Conservation (phyloP, 2,888 invertebrate genomes). For the Drosophila rubida region DNA sequence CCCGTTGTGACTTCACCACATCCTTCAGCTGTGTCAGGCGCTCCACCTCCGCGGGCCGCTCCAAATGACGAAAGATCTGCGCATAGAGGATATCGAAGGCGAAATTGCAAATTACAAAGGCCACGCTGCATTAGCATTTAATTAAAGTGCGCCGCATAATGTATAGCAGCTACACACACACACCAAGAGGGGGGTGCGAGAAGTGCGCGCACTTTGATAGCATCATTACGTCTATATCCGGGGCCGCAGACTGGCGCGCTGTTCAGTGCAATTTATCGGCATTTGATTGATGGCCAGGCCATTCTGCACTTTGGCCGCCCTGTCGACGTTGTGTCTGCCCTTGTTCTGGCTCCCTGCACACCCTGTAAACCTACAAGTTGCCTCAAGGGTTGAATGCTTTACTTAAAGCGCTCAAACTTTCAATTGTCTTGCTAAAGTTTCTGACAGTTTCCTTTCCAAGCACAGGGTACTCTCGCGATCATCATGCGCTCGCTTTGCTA, state of each 20-base stretch:
- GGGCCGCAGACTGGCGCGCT: not conserved
- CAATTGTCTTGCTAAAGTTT: no score
- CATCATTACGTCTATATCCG: constrained; percentile 24
- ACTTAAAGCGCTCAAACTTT: no score
- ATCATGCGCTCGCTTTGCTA: not conserved
- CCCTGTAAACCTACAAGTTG: constrained; percentile 6
- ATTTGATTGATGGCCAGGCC: constrained; percentile 48
- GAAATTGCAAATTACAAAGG: constrained; percentile 36
- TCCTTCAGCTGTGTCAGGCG: constrained; percentile 88
- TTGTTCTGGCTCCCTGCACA: constrained; percentile 9
- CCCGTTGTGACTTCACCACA: constrained; percentile 87
- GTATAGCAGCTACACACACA: no score
- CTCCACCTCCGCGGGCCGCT: constrained; percentile 91
- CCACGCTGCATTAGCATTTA: constrained; percentile 42
- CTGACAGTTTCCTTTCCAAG: no score
- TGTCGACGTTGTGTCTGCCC: constrained; percentile 1
- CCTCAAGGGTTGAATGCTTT: not conserved
- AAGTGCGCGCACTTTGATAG: constrained; percentile 15
- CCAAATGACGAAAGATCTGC: constrained; percentile 91
- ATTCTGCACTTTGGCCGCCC: constrained; percentile 11
- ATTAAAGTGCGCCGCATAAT: constrained; percentile 48
- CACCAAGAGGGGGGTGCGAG: not conserved
- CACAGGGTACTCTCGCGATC: not conserved
- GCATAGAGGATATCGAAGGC: not conserved
- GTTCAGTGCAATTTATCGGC: constrained; percentile 37